These are phyloP conservation scores for Bothrops jararaca DNA, from an alignment of 2,113 vertebrate genomes.

Conservation along the genomic window DNA sequence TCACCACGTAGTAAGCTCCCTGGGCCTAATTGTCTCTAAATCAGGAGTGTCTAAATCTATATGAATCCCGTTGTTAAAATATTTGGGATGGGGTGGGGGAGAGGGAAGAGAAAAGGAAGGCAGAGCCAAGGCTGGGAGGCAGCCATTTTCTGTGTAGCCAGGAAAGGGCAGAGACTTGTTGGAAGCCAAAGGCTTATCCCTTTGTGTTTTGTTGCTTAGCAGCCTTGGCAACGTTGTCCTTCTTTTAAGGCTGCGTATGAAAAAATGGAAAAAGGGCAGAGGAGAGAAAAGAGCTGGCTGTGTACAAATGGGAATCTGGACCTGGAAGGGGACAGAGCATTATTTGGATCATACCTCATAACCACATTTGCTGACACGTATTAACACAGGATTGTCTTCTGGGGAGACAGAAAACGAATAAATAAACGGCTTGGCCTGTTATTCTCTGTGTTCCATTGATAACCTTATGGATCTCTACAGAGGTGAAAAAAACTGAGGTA, in stretches of 20 bases:
- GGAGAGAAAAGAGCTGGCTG: conserved; percentile 12
- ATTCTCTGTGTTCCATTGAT: neutral
- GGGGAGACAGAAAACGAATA: neutral
- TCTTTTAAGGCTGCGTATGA: conserved; percentile 22
- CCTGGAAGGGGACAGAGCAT: neutral
- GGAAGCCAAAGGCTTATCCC: conserved; percentile 15
- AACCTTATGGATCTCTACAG: neutral
- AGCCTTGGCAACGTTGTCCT: conserved; percentile 27
- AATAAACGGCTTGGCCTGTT: no score
- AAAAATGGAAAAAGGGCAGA: conserved; percentile 21
- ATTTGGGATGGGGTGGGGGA: neutral
- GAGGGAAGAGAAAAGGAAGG: neutral
- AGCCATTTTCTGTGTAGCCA: neutral
- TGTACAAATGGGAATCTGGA: conserved; percentile 8
- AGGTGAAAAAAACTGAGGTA: neutral
- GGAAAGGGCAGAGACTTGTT: conserved; percentile 8
- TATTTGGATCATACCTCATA: neutral
- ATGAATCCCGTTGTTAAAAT: neutral
- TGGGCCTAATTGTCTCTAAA: neutral
- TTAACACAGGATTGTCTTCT: neutral
- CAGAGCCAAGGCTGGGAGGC: neutral
- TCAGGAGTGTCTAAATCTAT: neutral
- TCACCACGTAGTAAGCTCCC: neutral
- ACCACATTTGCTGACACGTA: neutral
- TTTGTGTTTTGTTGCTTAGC: conserved; percentile 36